Evolutionary conservation across 2,113 vertebrate genomes (phyloP).

Genomic region (Noturus placidus): DNA sequence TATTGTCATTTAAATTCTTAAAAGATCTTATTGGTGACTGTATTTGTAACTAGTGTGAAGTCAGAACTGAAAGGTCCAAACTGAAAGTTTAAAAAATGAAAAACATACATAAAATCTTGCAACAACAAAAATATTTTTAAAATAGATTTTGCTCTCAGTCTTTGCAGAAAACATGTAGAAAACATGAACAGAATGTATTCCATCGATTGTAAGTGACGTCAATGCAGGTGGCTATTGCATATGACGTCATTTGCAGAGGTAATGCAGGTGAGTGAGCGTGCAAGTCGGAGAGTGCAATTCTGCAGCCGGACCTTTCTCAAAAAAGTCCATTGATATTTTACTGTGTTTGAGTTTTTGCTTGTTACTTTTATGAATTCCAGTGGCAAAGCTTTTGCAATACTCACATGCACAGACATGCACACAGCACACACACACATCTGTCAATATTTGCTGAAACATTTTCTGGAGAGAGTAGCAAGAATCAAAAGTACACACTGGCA

Average conservation of each 20-base stretch:
- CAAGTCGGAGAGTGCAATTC: too few relatives aligned
- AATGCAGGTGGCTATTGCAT: too few relatives aligned
- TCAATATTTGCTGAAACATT: slow-evolving; percentile 24
- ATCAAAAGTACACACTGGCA: background rate
- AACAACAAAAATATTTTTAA: too few relatives aligned
- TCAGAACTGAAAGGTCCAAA: background rate
- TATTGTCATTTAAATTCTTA: background rate
- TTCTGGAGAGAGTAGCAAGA: background rate
- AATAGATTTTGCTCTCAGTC: too few relatives aligned
- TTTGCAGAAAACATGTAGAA: too few relatives aligned
- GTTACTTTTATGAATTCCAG: slow-evolving; percentile 13
- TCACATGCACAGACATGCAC: slow-evolving; percentile 25
- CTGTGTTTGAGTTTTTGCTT: slow-evolving; percentile 12
- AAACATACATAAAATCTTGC: too few relatives aligned
- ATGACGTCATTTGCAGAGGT: too few relatives aligned
- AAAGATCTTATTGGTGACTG: background rate
- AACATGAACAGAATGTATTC: too few relatives aligned
- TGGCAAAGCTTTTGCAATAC: slow-evolving; percentile 5
- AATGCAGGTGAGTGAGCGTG: too few relatives aligned
- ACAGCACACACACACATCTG: background rate
- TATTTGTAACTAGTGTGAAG: background rate
- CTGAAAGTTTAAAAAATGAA: background rate
- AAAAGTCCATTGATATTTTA: background rate
- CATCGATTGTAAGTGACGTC: too few relatives aligned
- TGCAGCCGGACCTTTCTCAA: too few relatives aligned